phyloP scores from a whole-genome alignment of 2,888 invertebrate genomes.

The Erebia palarica region DNA sequence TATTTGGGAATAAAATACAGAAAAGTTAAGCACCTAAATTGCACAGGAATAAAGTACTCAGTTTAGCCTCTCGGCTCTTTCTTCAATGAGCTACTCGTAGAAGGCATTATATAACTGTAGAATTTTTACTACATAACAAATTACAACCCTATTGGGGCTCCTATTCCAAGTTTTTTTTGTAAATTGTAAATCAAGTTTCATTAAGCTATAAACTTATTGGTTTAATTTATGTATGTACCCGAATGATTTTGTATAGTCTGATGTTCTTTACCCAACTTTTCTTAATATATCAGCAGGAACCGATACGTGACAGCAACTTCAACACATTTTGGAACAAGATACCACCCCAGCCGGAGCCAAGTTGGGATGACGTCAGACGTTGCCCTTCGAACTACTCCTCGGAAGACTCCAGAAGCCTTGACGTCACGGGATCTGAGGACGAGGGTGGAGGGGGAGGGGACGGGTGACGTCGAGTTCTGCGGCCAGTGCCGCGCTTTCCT shows the following conservation, averaged over 20 bases:
- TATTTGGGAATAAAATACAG: no score
- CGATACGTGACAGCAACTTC: constrained; percentile 71
- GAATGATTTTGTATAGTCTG: neutral
- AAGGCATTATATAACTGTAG: no score
- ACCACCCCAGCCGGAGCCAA: constrained; percentile 61
- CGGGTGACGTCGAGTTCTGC: constrained; percentile 77
- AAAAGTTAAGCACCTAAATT: no score
- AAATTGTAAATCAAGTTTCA: no score
- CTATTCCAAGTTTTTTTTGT: no score
- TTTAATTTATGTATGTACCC: no score
- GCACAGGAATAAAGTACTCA: no score
- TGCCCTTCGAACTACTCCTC: constrained; percentile 73
- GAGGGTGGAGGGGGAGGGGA: constrained; percentile 66
- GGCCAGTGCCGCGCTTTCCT: constrained; percentile 80
- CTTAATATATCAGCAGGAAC: constrained; percentile 53
- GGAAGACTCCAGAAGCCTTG: constrained; percentile 75
- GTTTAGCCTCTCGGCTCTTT: no score
- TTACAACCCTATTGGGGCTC: no score
- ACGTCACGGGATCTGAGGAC: constrained; percentile 80
- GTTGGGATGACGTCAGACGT: constrained; percentile 66
- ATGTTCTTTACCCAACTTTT: neutral
- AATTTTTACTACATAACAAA: no score
- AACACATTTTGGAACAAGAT: constrained; percentile 78
- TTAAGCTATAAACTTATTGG: no score
- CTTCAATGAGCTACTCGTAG: no score